Conservation (phyloP, 2,888 invertebrate genomes). For the Drosophila nr. fundita region DNA sequence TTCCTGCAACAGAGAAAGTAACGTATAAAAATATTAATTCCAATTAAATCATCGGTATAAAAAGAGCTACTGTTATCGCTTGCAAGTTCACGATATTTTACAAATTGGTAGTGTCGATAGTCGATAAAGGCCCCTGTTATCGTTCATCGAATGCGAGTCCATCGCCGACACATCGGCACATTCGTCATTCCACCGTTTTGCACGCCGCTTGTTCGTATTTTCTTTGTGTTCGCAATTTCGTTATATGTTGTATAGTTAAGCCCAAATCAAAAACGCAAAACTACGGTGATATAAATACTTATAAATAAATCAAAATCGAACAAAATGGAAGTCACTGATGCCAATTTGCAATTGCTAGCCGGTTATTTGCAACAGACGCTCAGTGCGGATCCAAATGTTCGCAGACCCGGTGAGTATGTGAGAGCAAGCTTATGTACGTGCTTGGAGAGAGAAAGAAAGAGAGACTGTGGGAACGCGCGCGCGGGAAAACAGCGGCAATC, state of each 20-base stretch:
- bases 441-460: slow-evolving; percentile 12
- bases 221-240: slow-evolving; percentile 53
- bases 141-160: slow-evolving; percentile 10
- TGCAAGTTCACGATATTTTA: slow-evolving; percentile 5
- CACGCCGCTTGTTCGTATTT: slow-evolving; percentile 26
- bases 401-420: slow-evolving; percentile 91
- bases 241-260: slow-evolving; percentile 49
- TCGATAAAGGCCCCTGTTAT: neutral
- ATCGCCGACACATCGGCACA: slow-evolving; percentile 28
- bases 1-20: slow-evolving; percentile 86
- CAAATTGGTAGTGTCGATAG: neutral
- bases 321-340: slow-evolving; percentile 94
- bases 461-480: slow-evolving; percentile 28
- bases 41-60: neutral
- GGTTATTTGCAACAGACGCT: slow-evolving; percentile 95
- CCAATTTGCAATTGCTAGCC: slow-evolving; percentile 92
- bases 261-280: slow-evolving; percentile 27
- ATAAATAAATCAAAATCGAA: slow-evolving; percentile 16
- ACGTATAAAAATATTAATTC: slow-evolving; percentile 1
- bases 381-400: slow-evolving; percentile 91
- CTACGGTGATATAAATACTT: slow-evolving; percentile 26
- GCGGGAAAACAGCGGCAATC: slow-evolving; percentile 62
- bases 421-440: slow-evolving; percentile 23
- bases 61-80: neutral
- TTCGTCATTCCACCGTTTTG: slow-evolving; percentile 51